A percentile compares a stretch with the other conserved stretches of the same genome.
Evolutionary conservation across 2,888 invertebrate genomes (phyloP).

Genomic region (Hofmannophila pseudospretella): DNA sequence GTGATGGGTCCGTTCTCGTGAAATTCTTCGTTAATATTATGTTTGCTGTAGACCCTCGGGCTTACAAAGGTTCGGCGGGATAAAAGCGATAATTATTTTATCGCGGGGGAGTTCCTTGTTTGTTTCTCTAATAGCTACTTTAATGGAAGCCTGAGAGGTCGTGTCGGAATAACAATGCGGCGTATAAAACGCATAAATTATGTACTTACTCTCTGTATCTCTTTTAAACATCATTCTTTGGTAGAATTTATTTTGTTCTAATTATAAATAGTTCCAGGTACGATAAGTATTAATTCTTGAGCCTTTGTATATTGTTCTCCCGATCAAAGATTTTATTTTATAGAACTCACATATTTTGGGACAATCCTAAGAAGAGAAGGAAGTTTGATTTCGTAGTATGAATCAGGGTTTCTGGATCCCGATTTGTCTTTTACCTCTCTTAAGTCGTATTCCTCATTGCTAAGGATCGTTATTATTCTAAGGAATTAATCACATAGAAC

Average conservation of each 20-base stretch:
- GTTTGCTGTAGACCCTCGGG: slow-evolving; percentile 40
- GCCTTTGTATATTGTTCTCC: too few relatives aligned
- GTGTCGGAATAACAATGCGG: slow-evolving; percentile 46
- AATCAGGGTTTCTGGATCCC: too few relatives aligned
- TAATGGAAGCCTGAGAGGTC: slow-evolving; percentile 59
- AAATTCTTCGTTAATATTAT: slow-evolving; percentile 49
- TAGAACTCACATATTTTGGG: too few relatives aligned
- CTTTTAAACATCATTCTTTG: slow-evolving; percentile 25
- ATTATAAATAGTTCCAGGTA: background rate
- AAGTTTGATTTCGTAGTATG: too few relatives aligned
- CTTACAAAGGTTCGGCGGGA: slow-evolving; percentile 49
- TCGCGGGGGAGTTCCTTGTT: slow-evolving; percentile 68
- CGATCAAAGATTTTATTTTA: too few relatives aligned
- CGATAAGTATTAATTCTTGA: too few relatives aligned
- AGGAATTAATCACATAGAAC: too few relatives aligned
- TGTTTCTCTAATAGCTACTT: slow-evolving; percentile 75
- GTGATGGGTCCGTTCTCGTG: slow-evolving; percentile 42
- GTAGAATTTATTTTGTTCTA: background rate
- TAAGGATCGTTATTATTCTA: too few relatives aligned
- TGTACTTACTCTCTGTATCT: slow-evolving; percentile 32
- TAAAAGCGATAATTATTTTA: slow-evolving; percentile 76
- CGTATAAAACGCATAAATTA: slow-evolving; percentile 62
- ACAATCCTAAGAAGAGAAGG: too few relatives aligned
- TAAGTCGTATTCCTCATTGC: too few relatives aligned
- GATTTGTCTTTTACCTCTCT: too few relatives aligned